These are phyloP conservation scores for Apodemus agrarius DNA, from an alignment of 2,797 vertebrate genomes.

Conservation along the genomic window DNA sequence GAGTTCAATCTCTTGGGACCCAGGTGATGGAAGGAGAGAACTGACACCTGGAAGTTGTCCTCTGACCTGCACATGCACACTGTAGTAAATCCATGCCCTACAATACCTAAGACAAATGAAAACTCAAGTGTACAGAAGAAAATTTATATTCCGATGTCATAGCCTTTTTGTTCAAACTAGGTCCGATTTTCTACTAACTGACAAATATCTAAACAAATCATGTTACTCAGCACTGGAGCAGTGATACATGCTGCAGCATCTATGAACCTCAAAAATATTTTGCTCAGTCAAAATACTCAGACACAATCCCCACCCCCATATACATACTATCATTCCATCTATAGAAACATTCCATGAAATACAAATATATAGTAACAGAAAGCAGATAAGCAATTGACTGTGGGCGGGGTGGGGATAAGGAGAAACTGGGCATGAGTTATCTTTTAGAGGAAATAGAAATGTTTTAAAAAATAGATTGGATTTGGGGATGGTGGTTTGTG, in stretches of 20 bases:
- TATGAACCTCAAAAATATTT: conserved; percentile 49
- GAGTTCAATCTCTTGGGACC: neutral
- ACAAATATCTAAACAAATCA: conserved; percentile 8
- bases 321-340: neutral
- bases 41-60: neutral
- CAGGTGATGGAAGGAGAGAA: neutral
- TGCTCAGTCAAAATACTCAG: conserved; percentile 13
- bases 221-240: neutral
- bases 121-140: neutral
- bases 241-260: neutral
- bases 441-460: conserved; percentile 13
- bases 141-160: neutral
- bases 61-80: neutral
- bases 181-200: neutral
- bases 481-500: neutral
- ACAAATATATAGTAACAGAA: conserved; percentile 23
- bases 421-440: neutral
- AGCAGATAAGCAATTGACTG: neutral
- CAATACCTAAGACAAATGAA: conserved; percentile 19
- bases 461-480: neutral
- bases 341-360: conserved; percentile 27
- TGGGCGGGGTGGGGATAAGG: neutral
- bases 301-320: neutral
- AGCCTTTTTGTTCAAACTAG: neutral
- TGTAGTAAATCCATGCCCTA: neutral